Conservation (phyloP, 2,797 vertebrate genomes). For the Micrastur ruficollis region DNA sequence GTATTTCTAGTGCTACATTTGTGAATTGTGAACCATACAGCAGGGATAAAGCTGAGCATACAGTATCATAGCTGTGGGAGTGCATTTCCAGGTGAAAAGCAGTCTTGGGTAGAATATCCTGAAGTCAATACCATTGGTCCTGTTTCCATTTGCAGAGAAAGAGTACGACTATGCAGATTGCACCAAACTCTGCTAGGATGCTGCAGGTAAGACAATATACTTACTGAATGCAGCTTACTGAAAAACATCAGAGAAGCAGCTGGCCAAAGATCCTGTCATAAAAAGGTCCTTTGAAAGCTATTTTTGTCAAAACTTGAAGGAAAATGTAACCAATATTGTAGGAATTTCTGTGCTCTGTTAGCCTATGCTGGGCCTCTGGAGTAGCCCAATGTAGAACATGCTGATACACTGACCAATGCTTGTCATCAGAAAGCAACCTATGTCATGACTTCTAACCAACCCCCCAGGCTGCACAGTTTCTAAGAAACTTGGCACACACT, state of each 20-base stretch:
- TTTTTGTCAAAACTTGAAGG: background rate
- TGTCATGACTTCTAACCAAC: background rate
- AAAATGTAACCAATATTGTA: background rate
- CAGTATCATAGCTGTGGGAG: background rate
- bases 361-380: background rate
- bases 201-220: background rate
- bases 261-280: background rate
- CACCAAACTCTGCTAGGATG: background rate
- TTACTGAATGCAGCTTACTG: background rate
- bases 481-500: background rate
- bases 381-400: background rate
- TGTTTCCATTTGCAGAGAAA: background rate
- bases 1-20: background rate
- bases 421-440: background rate
- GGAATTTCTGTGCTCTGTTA: background rate
- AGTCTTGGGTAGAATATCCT: background rate
- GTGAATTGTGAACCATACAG: background rate
- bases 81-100: background rate
- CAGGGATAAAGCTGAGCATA: background rate
- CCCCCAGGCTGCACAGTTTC: rapidly evolving
- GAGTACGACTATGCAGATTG: background rate
- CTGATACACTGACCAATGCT: background rate
- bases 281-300: background rate
- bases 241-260: background rate
- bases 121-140: background rate